Percentiles rank a stretch among this genome's conserved stretches.
These are phyloP conservation scores for Ginglymostoma cirratum DNA, from an alignment of 2,113 vertebrate species.

Conservation along the genomic window DNA sequence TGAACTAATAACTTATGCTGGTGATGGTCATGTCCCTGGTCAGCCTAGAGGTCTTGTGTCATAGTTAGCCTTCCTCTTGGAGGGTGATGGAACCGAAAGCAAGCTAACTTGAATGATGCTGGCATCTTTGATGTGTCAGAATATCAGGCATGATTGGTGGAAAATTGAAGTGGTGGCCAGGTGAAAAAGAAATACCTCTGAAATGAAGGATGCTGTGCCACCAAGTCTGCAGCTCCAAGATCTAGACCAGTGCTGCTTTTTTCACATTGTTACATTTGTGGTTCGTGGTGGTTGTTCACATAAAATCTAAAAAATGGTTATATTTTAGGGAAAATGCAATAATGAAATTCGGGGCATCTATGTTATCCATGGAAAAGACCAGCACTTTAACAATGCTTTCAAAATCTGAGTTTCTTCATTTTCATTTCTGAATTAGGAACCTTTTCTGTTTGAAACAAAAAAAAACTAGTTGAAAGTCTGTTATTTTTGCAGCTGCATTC, in stretches of 20 bases:
- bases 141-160: not conserved
- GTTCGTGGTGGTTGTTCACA: not conserved
- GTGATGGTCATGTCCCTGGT: not conserved
- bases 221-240: not conserved
- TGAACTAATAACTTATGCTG: not conserved
- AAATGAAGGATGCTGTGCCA: not conserved
- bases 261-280: not conserved
- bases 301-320: not conserved
- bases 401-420: not conserved
- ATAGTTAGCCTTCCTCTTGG: not conserved
- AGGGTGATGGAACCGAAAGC: not conserved
- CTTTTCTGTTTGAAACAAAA: not conserved
- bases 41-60: not conserved
- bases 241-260: not conserved
- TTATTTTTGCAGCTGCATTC: not conserved
- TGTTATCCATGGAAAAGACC: not conserved
- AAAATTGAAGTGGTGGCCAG: not conserved
- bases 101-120: not conserved
- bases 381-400: not conserved
- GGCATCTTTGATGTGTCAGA: not conserved
- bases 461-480: not conserved
- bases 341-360: not conserved
- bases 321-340: not conserved
- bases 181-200: not conserved
- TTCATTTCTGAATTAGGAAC: not conserved